These are phyloP conservation scores for Clunio marinus DNA, from an alignment of 2,888 invertebrate genomes.

Conservation along the genomic window DNA sequence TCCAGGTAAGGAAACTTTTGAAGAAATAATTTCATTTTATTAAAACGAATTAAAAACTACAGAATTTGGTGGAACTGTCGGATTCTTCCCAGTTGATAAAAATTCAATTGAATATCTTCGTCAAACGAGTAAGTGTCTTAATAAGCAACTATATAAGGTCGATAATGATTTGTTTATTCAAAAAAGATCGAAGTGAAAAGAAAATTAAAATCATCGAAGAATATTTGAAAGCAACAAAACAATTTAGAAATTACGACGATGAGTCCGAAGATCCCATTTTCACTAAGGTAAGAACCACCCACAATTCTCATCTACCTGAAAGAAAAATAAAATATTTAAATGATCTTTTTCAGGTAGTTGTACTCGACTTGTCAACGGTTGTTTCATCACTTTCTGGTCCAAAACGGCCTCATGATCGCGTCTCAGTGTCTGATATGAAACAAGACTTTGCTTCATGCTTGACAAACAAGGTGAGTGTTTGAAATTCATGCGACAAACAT, in stretches of 20 bases:
- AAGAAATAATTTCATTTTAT: background rate
- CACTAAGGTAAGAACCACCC: slow-evolving; percentile 55
- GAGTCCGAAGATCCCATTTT: slow-evolving; percentile 74
- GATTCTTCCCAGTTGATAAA: slow-evolving; percentile 88
- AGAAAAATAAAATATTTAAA: slow-evolving; percentile 2
- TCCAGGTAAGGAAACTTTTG: slow-evolving; percentile 67
- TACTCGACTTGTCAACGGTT: slow-evolving; percentile 80
- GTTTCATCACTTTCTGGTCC: slow-evolving; percentile 96
- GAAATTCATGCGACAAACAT: slow-evolving; percentile 50
- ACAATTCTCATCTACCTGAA: slow-evolving; percentile 29
- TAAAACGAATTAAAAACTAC: too few species aligned
- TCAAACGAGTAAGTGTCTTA: slow-evolving; percentile 66
- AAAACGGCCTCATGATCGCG: slow-evolving; percentile 94
- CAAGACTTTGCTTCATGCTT: slow-evolving; percentile 81
- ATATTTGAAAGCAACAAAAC: slow-evolving; percentile 75
- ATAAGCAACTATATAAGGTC: slow-evolving; percentile 11
- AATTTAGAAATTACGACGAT: slow-evolving; percentile 78
- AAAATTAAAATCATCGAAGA: slow-evolving; percentile 73
- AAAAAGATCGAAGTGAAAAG: slow-evolving; percentile 70
- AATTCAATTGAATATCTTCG: slow-evolving; percentile 75
- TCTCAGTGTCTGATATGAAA: slow-evolving; percentile 86
- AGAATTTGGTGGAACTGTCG: slow-evolving; percentile 91
- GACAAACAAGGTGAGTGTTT: slow-evolving; percentile 69
- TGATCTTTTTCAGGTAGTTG: slow-evolving; percentile 59
- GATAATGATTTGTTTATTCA: background rate